Percentiles rank a stretch among this genome's conserved stretches.
Evolutionary conservation across 2,113 vertebrate genomes (phyloP).

Genomic region (Parus major): DNA sequence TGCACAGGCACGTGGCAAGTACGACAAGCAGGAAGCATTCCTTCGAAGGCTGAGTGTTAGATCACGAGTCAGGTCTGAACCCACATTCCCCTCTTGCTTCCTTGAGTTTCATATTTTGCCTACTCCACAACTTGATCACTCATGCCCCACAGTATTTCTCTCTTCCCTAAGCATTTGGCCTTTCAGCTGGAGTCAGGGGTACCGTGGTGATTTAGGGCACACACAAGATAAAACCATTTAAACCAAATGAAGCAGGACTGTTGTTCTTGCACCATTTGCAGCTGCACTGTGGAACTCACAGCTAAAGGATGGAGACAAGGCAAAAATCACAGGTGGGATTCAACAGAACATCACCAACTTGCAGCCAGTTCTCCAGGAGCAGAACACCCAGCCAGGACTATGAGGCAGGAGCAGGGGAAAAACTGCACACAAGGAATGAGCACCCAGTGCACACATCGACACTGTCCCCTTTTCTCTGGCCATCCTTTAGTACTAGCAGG

Average conservation of each 20-base stretch:
- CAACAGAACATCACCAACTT: not conserved
- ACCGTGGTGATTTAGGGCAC: not conserved
- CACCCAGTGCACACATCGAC: accelerated
- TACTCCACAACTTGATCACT: not conserved
- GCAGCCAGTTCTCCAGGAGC: not conserved
- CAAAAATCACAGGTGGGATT: not conserved
- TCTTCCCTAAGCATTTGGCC: not conserved
- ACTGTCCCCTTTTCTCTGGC: not conserved
- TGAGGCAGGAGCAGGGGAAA: not conserved
- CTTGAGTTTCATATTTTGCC: not conserved
- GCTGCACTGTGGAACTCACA: not conserved
- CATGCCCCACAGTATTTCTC: accelerated
- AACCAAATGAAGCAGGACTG: not conserved
- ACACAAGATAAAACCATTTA: not conserved
- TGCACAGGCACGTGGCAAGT: accelerated
- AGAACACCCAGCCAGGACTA: not conserved
- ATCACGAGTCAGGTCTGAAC: accelerated
- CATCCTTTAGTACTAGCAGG: not conserved
- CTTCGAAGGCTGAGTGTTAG: not conserved
- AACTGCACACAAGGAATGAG: accelerated
- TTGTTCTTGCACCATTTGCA: not conserved
- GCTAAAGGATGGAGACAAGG: not conserved
- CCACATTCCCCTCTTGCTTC: not conserved
- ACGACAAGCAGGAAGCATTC: not conserved
- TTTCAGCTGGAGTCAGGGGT: not conserved